phyloP scores from a whole-genome alignment of 2,113 vertebrate species.

The Grallaria varia region DNA sequence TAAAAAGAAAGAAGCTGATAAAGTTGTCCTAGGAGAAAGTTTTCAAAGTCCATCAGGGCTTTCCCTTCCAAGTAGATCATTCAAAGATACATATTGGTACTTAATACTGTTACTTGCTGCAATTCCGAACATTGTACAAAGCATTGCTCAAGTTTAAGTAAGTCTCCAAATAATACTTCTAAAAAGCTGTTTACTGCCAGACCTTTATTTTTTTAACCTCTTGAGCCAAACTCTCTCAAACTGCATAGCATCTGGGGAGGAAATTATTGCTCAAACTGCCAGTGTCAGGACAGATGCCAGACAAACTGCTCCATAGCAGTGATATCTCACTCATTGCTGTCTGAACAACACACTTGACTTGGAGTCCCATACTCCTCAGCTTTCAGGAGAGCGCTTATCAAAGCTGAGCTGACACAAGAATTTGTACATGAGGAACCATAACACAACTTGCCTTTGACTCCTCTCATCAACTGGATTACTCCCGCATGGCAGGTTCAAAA shows the following conservation, averaged over 20 bases:
- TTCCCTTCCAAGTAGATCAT: background rate
- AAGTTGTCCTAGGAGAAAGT: background rate
- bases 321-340: background rate
- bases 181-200: slow-evolving; percentile 43
- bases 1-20: background rate
- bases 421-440: background rate
- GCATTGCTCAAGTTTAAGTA: slow-evolving; percentile 10
- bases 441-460: background rate
- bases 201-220: slow-evolving; percentile 54
- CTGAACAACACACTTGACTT: background rate
- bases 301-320: background rate
- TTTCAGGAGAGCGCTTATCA: background rate
- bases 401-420: background rate
- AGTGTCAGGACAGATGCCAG: slow-evolving; percentile 27
- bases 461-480: background rate
- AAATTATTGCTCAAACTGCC: slow-evolving; percentile 43
- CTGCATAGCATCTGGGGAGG: slow-evolving; percentile 45
- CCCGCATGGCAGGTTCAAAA: background rate
- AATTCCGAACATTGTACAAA: background rate
- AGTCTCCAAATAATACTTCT: slow-evolving; percentile 11
- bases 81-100: background rate
- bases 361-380: background rate
- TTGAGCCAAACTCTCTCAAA: slow-evolving; percentile 34
- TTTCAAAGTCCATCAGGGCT: background rate
- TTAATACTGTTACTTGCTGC: background rate